Percentiles rank a stretch among this genome's conserved stretches.
Conservation (phyloP, 2,797 vertebrate species). For the Leptatherina wallacei region DNA sequence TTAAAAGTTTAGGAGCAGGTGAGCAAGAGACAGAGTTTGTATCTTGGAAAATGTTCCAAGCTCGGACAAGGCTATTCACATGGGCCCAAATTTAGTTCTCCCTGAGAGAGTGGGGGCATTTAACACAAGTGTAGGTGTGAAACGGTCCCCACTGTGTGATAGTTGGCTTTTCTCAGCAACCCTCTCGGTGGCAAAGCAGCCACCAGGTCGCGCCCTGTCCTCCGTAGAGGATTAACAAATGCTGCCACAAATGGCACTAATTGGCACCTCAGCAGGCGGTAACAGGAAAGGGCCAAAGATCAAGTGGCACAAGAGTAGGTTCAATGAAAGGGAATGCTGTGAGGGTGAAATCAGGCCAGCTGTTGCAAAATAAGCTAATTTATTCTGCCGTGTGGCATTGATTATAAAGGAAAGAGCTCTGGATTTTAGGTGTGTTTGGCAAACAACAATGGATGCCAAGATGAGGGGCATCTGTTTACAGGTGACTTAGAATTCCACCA, state of each 20-base stretch:
- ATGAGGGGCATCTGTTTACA: background rate
- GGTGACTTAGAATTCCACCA: background rate
- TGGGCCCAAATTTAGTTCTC: constrained; percentile 42
- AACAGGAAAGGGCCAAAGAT: constrained; percentile 80
- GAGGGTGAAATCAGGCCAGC: constrained; percentile 75
- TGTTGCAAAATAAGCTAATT: constrained; percentile 61
- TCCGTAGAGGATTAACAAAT: constrained; percentile 77
- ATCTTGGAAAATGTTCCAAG: constrained; percentile 40
- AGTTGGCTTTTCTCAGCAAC: constrained; percentile 65
- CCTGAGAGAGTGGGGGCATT: constrained; percentile 68
- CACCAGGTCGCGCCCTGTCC: constrained; percentile 62
- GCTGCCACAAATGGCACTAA: constrained; percentile 84
- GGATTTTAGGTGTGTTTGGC: constrained; percentile 20
- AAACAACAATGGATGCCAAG: background rate
- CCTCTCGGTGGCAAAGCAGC: constrained; percentile 57
- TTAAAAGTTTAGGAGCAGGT: constrained; percentile 43
- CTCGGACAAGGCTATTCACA: constrained; percentile 55
- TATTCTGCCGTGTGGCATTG: constrained; percentile 24
- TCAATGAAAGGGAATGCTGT: constrained; percentile 61
- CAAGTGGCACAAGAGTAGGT: constrained; percentile 70
- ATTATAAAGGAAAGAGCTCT: constrained; percentile 17
- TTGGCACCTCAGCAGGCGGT: constrained; percentile 88
- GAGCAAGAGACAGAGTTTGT: constrained; percentile 34
- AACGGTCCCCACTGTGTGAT: constrained; percentile 74
- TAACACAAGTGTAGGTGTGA: constrained; percentile 80